Evolutionary conservation across 2,888 invertebrate species (phyloP), one percentile per base, ranked within the genome.

Genomic region (Hemistola chrysoprasaria): DNA sequence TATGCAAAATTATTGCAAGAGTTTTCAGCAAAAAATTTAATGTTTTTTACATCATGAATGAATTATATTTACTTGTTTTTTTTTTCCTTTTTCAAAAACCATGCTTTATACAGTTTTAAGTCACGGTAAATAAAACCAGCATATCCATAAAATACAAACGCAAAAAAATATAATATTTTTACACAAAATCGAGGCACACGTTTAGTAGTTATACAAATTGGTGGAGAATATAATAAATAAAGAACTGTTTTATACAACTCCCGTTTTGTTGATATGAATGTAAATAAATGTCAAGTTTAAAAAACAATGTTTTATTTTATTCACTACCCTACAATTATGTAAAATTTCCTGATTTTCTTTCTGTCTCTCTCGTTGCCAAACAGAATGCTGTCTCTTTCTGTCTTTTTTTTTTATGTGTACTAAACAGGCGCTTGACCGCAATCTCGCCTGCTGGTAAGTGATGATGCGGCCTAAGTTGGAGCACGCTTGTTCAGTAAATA

Each of bases 241-340:
- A 78, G 72, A 84, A 83, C 83, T 83, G 86, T 90, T 89, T 89
- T 90, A 88, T 90, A 89, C 89, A 88, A 88, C 88, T 88, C 85
- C 87, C 84, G 84, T 88, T 89, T 90, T 89, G 90, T 90, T 90
- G 86, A 88, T 84, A 87, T 89, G 78, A 82, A 89, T 90, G 89
- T 90, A 90, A 90, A 90, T 90, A 90, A 87, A 90, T 90, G 90
- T 90, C 88, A 88, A 89, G 90, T 90, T 84, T 73, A 76, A 84
- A 72, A 64, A 55, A 56, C 50, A 50, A 53, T 61, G 56, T 48
- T 62, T 56, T 51, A 60, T 71, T 58, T 47, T 44, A 50, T 49
- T 47, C 34, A 23, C 11, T 11, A 16, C 16, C 16, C 16, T n/a
- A n/a, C n/a, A n/a, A 16, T 4, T 16, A 16, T 4, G 16, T 16